These are phyloP conservation scores for Odocoileus hemionus DNA, from an alignment of 2,113 vertebrate species.

Conservation along the genomic window DNA sequence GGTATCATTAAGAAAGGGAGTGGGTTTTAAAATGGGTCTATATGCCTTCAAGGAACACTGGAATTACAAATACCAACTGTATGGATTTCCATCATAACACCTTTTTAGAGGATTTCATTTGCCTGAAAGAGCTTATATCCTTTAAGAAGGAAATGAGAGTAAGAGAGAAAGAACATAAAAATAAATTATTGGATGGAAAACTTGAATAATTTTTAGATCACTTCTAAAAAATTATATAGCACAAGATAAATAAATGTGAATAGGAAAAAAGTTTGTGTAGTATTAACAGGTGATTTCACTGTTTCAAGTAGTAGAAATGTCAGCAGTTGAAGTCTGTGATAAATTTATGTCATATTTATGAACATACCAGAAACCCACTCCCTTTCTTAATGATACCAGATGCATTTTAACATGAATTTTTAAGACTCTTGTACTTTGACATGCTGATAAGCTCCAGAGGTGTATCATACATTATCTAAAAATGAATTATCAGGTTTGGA, in stretches of 20 bases:
- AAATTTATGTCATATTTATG: slow-evolving; percentile 7
- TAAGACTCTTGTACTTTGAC: slow-evolving; percentile 65
- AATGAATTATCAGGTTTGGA: slow-evolving; percentile 31
- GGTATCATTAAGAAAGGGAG: slow-evolving; percentile 2
- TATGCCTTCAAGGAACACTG: not conserved
- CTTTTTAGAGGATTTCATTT: slow-evolving; percentile 5
- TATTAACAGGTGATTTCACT: not conserved
- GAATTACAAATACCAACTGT: not conserved
- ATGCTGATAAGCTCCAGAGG: slow-evolving; percentile 47
- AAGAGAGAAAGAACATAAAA: not conserved
- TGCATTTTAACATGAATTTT: slow-evolving; percentile 47
- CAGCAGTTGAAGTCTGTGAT: slow-evolving; percentile 20
- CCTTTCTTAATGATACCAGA: not conserved
- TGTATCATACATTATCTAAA: slow-evolving; percentile 45
- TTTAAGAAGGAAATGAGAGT: not conserved
- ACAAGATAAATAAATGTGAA: not conserved
- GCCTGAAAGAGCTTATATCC: not conserved
- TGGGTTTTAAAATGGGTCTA: not conserved
- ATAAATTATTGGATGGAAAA: not conserved
- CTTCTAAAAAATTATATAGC: slow-evolving; percentile 8
- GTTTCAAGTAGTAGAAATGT: not conserved
- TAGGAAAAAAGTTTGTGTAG: not conserved
- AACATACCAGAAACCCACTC: slow-evolving; percentile 3
- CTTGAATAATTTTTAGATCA: slow-evolving; percentile 16
- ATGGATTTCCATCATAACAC: not conserved